phyloP scores from a whole-genome alignment of 35 echinoderm and acorn worm genomes.

The Anneissia japonica region DNA sequence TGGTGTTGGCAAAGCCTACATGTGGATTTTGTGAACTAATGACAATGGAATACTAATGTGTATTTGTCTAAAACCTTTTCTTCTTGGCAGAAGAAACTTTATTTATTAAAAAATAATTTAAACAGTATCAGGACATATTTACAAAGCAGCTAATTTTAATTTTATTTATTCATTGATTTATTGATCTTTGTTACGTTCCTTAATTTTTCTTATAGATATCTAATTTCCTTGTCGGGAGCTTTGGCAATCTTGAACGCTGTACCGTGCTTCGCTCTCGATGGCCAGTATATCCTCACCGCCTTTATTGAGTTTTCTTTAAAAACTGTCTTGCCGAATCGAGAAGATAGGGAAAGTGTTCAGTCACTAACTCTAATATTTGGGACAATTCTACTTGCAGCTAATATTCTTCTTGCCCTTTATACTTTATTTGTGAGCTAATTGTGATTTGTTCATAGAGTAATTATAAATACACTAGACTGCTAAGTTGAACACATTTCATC shows the following conservation, averaged over 20 bases:
- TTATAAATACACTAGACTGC: no score
- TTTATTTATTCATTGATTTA: not conserved
- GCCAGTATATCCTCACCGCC: constrained; percentile 80
- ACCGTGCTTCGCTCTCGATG: constrained; percentile 91
- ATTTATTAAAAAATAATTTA: not conserved
- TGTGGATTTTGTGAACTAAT: no score
- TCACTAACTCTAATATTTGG: constrained; percentile 74
- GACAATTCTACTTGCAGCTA: constrained; percentile 70
- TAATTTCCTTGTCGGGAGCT: constrained; percentile 92
- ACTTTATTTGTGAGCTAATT: constrained; percentile 60
- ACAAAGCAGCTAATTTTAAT: not conserved
- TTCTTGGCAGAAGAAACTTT: not conserved
- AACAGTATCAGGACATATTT: not conserved
- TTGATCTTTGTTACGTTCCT: not conserved
- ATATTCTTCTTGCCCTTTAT: constrained; percentile 75
- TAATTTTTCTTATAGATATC: constrained; percentile 46
- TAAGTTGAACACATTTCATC: no score
- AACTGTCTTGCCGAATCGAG: constrained; percentile 41
- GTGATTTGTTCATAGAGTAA: no score
- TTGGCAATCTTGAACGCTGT: constrained; percentile 88
- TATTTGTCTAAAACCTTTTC: not conserved
- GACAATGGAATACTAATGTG: no score
- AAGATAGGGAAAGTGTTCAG: constrained; percentile 55
- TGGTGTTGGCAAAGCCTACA: no score
- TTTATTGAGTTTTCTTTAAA: constrained; percentile 61